Evolutionary conservation across 2,113 vertebrate species (phyloP).

Genomic region (Alethe castanea): DNA sequence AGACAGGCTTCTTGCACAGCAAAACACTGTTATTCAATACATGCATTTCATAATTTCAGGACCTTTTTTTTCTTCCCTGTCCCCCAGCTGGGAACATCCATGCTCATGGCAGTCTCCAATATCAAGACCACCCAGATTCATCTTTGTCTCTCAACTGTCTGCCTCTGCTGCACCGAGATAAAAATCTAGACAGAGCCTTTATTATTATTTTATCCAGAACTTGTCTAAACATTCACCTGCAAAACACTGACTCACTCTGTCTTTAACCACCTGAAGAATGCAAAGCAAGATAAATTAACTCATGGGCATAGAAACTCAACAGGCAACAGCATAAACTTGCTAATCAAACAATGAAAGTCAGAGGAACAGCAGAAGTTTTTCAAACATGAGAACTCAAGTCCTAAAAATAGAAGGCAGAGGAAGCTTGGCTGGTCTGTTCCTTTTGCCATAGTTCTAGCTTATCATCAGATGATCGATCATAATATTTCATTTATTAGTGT

Average conservation of each 20-base stretch:
- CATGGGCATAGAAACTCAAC: neutral
- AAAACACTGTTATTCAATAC: neutral
- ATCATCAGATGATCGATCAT: neutral
- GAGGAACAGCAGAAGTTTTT: neutral
- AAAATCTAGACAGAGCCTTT: conserved; percentile 63
- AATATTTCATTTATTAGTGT: neutral
- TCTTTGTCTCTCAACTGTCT: conserved; percentile 8
- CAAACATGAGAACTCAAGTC: neutral
- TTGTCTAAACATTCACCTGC: conserved; percentile 68
- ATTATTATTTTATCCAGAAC: conserved; percentile 57
- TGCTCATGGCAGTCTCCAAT: neutral
- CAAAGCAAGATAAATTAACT: conserved; percentile 24
- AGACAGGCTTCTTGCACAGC: neutral
- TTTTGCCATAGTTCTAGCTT: neutral
- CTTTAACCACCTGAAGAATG: conserved; percentile 9
- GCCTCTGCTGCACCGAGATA: conserved; percentile 36
- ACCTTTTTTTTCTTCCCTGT: neutral
- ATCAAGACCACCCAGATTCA: conserved; percentile 44
- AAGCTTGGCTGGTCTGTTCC: neutral
- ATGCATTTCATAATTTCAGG: neutral
- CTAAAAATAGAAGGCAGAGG: neutral
- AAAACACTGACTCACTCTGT: conserved; percentile 39
- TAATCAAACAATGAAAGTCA: neutral
- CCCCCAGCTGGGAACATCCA: neutral
- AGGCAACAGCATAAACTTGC: neutral